Evolutionary conservation across 2,797 vertebrate species (phyloP).

Genomic region (Cyprinella venusta): DNA sequence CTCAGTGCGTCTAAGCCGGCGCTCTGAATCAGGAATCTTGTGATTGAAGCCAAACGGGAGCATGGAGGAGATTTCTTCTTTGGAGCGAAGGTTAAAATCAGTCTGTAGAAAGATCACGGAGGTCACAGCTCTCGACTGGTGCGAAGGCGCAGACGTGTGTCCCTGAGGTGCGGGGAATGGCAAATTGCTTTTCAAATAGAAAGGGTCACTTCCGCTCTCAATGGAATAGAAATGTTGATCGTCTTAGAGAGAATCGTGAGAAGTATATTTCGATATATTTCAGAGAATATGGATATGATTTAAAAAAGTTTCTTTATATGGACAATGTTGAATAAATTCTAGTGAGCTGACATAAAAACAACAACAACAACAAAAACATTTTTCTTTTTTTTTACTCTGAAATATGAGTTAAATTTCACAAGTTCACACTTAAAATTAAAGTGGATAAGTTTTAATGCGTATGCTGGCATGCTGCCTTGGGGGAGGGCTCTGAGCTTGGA

Average conservation of each 20-base stretch:
- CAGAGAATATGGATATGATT: not conserved
- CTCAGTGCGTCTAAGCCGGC: not conserved
- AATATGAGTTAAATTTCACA: not conserved
- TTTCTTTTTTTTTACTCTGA: not conserved
- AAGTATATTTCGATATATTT: not conserved
- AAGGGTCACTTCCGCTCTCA: slow-evolving; percentile 36
- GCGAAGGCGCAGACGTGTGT: slow-evolving; percentile 21
- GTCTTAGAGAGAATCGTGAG: slow-evolving; percentile 15
- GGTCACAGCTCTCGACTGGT: slow-evolving; percentile 25
- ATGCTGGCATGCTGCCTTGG: too few species aligned
- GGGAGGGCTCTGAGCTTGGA: too few species aligned
- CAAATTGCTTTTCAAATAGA: slow-evolving; percentile 44
- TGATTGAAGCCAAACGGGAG: slow-evolving; percentile 40
- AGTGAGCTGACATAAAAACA: not conserved
- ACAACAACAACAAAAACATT: too few species aligned
- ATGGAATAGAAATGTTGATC: slow-evolving; percentile 34
- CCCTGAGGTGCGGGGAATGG: slow-evolving; percentile 30
- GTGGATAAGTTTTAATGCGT: too few species aligned
- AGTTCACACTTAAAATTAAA: too few species aligned
- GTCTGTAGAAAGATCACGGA: slow-evolving; percentile 36
- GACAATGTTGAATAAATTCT: not conserved
- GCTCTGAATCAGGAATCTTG: not conserved
- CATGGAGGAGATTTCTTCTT: slow-evolving; percentile 23
- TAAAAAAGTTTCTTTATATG: not conserved
- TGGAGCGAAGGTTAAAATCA: slow-evolving; percentile 45